phyloP scores from a whole-genome alignment of 2,113 vertebrate genomes.

The human (Homo sapiens) region GRCh38 chrX:38224501-38225000 shows the following conservation, averaged over 20 bases:
- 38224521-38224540: background rate
- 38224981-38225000: background rate
- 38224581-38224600: background rate
- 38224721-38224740: background rate
- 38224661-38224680: background rate
- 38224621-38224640: background rate
- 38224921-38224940: constrained; percentile 15
- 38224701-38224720: background rate
- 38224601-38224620: background rate
- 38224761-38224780: background rate
- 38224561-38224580: background rate
- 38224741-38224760: background rate
- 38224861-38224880: background rate
- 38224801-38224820: background rate
- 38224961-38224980: background rate
- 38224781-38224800: background rate
- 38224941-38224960: constrained; percentile 29
- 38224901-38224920: background rate
- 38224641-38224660: background rate
- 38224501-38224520: background rate
- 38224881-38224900: background rate
- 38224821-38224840: background rate
- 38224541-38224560: background rate
- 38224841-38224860: background rate
- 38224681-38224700: background rate